Conservation (phyloP, 2,888 invertebrate species). For the Lepetodrilus schrolli region DNA sequence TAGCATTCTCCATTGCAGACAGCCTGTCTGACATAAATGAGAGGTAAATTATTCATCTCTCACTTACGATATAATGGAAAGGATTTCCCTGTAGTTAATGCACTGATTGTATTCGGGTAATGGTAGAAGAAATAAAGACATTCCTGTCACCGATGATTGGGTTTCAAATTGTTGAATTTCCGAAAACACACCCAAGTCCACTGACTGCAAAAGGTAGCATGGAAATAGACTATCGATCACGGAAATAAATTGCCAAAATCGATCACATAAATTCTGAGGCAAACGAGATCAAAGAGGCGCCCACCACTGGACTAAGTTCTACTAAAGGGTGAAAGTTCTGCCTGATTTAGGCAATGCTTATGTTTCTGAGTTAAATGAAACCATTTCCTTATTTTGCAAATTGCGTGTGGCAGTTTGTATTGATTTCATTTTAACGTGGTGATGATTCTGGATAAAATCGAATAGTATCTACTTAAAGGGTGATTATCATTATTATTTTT, state of each 20-base stretch:
- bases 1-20: neutral
- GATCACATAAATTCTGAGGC: neutral
- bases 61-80: neutral
- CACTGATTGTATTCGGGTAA: neutral
- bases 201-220: neutral
- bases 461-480: no score
- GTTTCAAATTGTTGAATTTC: constrained; percentile 21
- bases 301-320: neutral
- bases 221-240: constrained; percentile 5
- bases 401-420: neutral
- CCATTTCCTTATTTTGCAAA: neutral
- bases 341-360: neutral
- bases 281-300: constrained; percentile 6
- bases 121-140: neutral
- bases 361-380: neutral
- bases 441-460: neutral
- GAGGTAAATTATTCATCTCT: neutral
- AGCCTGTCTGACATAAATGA: neutral
- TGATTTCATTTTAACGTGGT: neutral
- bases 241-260: neutral
- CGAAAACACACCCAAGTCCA: neutral
- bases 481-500: neutral
- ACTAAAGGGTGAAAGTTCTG: neutral
- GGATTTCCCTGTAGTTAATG: constrained; percentile 11
- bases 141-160: neutral